Conservation (phyloP, 2,113 vertebrate genomes). For the Epinephelus cyanopodus region DNA sequence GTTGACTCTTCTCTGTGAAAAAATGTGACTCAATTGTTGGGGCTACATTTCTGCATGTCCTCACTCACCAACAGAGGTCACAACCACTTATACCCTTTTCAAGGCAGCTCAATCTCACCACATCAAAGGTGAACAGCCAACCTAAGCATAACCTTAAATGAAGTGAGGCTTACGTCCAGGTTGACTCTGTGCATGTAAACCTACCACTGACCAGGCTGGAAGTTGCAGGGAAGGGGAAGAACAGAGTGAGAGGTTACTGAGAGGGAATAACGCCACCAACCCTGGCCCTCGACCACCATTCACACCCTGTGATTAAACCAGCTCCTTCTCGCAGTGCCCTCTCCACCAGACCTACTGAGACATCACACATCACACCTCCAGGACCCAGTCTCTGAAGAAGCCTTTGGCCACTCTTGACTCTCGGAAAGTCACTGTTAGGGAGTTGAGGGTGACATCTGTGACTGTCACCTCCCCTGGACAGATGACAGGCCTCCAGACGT, state of each 20-base stretch:
- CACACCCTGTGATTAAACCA: background rate
- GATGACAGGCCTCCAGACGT: conserved; percentile 70
- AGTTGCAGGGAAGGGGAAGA: conserved; percentile 12
- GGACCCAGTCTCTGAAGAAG: conserved; percentile 93
- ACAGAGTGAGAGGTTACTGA: background rate
- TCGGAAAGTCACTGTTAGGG: conserved; percentile 96
- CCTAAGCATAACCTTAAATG: conserved; percentile 9
- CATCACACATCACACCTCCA: conserved; percentile 82
- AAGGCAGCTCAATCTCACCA: background rate
- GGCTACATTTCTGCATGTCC: background rate
- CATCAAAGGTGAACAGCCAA: background rate
- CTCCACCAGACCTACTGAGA: background rate
- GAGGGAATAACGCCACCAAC: conserved; percentile 1
- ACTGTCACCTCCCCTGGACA: conserved; percentile 91
- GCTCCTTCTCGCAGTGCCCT: background rate
- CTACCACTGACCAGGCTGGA: conserved; percentile 28
- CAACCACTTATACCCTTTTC: background rate
- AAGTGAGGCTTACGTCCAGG: background rate
- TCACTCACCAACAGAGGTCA: background rate
- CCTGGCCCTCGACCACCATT: background rate
- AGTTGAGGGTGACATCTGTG: conserved; percentile 98
- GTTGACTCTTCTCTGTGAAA: background rate
- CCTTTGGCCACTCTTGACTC: conserved; percentile 93
- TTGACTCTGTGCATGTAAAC: conserved; percentile 74
- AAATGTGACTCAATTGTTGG: background rate